Conservation (phyloP, 2,888 invertebrate species). For the Drosophila yooni region DNA sequence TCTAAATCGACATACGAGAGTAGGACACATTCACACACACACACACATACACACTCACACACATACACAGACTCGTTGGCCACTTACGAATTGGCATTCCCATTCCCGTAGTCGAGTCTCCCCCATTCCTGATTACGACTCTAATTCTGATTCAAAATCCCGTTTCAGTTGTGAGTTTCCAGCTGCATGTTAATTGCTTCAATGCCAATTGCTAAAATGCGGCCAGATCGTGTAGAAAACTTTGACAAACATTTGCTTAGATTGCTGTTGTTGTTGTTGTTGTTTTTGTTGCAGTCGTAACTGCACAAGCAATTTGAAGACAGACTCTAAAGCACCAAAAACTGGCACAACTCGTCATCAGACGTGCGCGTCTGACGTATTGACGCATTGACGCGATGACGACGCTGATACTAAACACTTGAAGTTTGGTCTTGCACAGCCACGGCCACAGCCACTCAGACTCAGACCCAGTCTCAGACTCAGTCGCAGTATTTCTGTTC, state of each 20-base stretch:
- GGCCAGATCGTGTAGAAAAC: slow-evolving; percentile 79
- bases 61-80: slow-evolving; percentile 32
- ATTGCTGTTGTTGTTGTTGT: slow-evolving; percentile 22
- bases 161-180: slow-evolving; percentile 53
- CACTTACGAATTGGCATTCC: slow-evolving; percentile 40
- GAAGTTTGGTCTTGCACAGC: slow-evolving; percentile 43
- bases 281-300: slow-evolving; percentile 16
- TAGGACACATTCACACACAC: not conserved
- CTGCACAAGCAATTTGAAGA: slow-evolving; percentile 52
- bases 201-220: slow-evolving; percentile 79
- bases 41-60: not conserved
- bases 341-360: slow-evolving; percentile 67
- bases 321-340: slow-evolving; percentile 35
- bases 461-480: not conserved
- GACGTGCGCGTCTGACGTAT: slow-evolving; percentile 57
- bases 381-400: slow-evolving; percentile 43
- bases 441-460: slow-evolving; percentile 12
- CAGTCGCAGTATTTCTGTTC: slow-evolving; percentile 6
- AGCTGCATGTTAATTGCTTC: slow-evolving; percentile 80
- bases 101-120: slow-evolving; percentile 19
- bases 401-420: slow-evolving; percentile 45
- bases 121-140: slow-evolving; percentile 6
- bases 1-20: slow-evolving; percentile 74
- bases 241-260: slow-evolving; percentile 78
- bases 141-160: slow-evolving; percentile 54